Evolutionary conservation across 1,140 invertebrate genomes (phyloP).

Genomic region (Arctopsyche grandis): DNA sequence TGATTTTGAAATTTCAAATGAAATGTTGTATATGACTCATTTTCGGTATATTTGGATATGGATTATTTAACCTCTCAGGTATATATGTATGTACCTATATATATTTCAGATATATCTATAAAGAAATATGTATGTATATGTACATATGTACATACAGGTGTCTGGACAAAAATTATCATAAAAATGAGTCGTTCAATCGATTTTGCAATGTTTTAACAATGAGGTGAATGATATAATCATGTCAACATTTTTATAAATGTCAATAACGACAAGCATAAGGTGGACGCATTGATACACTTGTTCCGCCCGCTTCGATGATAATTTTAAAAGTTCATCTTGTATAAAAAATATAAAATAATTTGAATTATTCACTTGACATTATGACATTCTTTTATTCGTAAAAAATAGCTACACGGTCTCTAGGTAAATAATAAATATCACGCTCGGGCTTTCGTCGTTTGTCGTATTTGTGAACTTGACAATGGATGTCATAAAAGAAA

Average conservation of each 20-base stretch:
- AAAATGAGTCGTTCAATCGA: too few relatives aligned
- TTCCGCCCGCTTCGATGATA: not conserved
- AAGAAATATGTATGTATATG: not conserved
- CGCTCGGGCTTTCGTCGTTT: not conserved
- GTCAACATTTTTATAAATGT: not conserved
- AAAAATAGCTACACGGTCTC: not conserved
- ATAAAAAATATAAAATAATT: not conserved
- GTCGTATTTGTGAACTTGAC: constrained; percentile 19
- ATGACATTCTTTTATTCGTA: not conserved
- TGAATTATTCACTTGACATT: not conserved
- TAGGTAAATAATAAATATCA: not conserved
- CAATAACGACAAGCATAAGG: constrained; percentile 11
- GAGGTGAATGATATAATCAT: not conserved
- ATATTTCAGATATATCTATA: not conserved
- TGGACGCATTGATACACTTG: constrained; percentile 1
- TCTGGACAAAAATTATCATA: too few relatives aligned
- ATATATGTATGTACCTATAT: too few relatives aligned
- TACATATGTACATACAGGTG: not conserved
- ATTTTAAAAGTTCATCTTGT: not conserved
- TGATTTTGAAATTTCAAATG: too few relatives aligned
- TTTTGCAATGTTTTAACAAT: not conserved
- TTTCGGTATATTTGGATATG: not conserved
- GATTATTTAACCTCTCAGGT: not conserved
- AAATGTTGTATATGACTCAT: too few relatives aligned
- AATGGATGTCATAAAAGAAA: not conserved